phyloP scores from a whole-genome alignment of 2,888 invertebrate species.

The Mellilla xanthometata region DNA sequence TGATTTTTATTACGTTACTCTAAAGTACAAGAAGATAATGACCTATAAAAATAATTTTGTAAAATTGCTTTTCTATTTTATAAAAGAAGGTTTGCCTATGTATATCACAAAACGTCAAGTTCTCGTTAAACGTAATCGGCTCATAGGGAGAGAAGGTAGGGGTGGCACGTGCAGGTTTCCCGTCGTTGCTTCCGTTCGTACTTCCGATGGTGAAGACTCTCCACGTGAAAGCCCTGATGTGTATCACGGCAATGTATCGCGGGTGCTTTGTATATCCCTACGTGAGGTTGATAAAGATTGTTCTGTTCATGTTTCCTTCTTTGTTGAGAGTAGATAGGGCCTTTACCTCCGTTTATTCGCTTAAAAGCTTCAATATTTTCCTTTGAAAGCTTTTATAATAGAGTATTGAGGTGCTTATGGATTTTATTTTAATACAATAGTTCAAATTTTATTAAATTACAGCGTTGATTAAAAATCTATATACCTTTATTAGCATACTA shows the following conservation, averaged over 20 bases:
- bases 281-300: conserved; percentile 23
- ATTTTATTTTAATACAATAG: no score
- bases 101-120: conserved; percentile 6
- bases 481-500: no score
- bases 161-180: conserved; percentile 31
- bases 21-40: no score
- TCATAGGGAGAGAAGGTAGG: conserved; percentile 15
- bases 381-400: background rate
- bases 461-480: no score
- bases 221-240: conserved; percentile 25
- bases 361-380: background rate
- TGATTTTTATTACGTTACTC: no score
- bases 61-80: no score
- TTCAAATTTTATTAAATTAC: no score
- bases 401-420: background rate
- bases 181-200: conserved; percentile 43
- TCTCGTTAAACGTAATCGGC: background rate
- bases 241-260: conserved; percentile 24
- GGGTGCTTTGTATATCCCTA: conserved; percentile 24
- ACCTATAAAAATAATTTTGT: no score
- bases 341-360: background rate
- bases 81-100: no score
- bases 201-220: conserved; percentile 42
- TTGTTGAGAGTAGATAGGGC: conserved; percentile 1
- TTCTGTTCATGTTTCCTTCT: conserved; percentile 11